Base-by-base conservation (phyloP, 1,140 invertebrate species). In the Oppia nitens region DNA sequence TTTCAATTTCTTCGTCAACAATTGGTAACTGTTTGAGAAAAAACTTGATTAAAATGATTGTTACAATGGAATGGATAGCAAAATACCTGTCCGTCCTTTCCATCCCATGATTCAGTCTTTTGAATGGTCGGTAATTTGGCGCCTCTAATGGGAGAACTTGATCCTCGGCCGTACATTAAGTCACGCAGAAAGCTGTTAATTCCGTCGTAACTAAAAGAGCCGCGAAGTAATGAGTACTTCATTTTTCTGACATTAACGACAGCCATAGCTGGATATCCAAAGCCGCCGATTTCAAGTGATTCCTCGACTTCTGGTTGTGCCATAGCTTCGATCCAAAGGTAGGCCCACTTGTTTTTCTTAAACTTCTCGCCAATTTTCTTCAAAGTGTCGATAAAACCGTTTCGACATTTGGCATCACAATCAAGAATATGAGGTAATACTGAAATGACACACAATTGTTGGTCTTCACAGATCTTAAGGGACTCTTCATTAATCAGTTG, bases 331-430 rank as follows among this genome's bases (percentile, higher is more conserved):
- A 85, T 70, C 95, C 95, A 98, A 3, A 92, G 73, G 91, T 93
- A 98, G 62, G 92, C 92, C 94, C 94, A 98, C 73, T 83, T 80
- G 68, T 95, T 93, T 72, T 86, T 83, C 75, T 97, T 97, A 73
- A 84, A 97, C 71, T 92, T 92, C 47, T 95, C 89, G 20, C 82
- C 90, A 47, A 94, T 74, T 2, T 77, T 72, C 21, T 76, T 80
- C 0, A 98, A 73, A 3, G 80, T 81, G 11, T 79, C 70, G 12
- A 99, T 72, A 72, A 95, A 98, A 3, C 78, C 74, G 71, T 96
- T 95, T 64, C 96, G 79, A 70, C 96, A 99, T 23, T 85, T 78
- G 0, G 92, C 78, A 70, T 98, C 88, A 71, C 96, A 99, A 72
- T 99, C 95, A 4, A 97, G 78, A 64, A 99, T 95, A 68, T 98